Conservation (phyloP, 2,888 invertebrate genomes). For the Actias luna region DNA sequence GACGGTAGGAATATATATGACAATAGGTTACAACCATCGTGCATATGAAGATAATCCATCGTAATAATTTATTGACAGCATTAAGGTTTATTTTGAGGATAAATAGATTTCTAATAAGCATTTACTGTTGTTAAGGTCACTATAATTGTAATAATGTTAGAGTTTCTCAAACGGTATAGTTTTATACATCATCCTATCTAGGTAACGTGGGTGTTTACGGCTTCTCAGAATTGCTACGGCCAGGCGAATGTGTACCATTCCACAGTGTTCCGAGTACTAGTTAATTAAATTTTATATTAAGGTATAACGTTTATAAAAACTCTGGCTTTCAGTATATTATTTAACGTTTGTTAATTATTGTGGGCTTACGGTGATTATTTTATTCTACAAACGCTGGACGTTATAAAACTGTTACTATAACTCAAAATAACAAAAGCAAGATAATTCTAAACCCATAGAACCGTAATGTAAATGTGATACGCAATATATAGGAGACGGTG, state of each 20-base stretch:
- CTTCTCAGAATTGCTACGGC: conserved; percentile 46
- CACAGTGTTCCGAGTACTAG: conserved; percentile 51
- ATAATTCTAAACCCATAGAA: neutral
- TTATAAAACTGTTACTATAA: neutral
- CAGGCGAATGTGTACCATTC: conserved; percentile 32
- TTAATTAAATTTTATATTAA: conserved; percentile 49
- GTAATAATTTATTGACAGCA: too few species aligned
- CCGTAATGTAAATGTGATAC: neutral
- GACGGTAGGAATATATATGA: too few species aligned
- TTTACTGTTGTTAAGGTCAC: conserved; percentile 26
- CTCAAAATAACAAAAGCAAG: neutral
- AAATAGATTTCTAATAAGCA: conserved; percentile 44
- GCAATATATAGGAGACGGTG: neutral
- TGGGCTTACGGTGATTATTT: neutral
- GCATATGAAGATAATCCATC: too few species aligned
- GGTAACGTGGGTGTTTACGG: conserved; percentile 49
- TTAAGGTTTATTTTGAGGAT: conserved; percentile 10
- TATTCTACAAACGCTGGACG: neutral
- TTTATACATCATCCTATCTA: conserved; percentile 37
- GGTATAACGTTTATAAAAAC: neutral
- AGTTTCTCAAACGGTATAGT: conserved; percentile 37
- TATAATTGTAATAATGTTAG: conserved; percentile 24
- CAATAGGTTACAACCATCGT: too few species aligned
- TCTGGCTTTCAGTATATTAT: neutral
- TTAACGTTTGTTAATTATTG: neutral